These are phyloP conservation scores for Menidia beryllina DNA, from an alignment of 2,113 vertebrate genomes.

Conservation along the genomic window DNA sequence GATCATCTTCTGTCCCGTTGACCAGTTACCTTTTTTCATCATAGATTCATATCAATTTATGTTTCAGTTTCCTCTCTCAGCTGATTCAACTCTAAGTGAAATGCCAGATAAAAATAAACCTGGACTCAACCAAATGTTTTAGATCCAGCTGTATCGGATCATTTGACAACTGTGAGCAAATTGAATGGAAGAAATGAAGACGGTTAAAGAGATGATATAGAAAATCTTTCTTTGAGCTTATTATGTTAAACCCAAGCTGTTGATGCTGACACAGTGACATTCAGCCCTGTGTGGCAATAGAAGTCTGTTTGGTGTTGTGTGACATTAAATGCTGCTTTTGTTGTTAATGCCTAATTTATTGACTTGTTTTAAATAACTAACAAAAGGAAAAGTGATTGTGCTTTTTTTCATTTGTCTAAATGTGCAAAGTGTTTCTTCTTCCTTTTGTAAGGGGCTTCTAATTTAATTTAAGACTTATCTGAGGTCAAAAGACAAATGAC, in stretches of 20 bases:
- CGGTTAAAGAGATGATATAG: neutral
- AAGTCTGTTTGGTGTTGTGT: constrained; percentile 25
- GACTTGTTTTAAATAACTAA: constrained; percentile 8
- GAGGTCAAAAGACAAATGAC: constrained; percentile 27
- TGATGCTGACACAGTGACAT: constrained; percentile 3
- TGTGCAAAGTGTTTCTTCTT: neutral
- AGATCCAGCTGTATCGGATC: neutral
- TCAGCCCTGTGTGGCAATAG: neutral
- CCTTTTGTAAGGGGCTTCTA: constrained; percentile 5
- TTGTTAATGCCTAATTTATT: neutral
- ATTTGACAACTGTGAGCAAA: neutral
- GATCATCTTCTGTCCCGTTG: neutral
- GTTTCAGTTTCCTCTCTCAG: neutral
- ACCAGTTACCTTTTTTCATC: neutral
- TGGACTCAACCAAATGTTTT: neutral
- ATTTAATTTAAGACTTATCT: constrained; percentile 42
- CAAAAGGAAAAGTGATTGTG: neutral
- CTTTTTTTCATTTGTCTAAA: constrained; percentile 12
- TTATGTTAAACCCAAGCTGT: constrained; percentile 4
- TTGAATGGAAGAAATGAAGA: neutral
- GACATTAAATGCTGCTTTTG: constrained; percentile 20
- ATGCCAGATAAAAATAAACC: neutral
- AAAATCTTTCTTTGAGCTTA: neutral
- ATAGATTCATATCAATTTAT: neutral
- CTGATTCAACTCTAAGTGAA: constrained; percentile 1